Percentiles rank a stretch among this genome's conserved stretches.
Evolutionary conservation across 2,797 vertebrate species (phyloP).

Genomic region (Sebastiscus tertius): DNA sequence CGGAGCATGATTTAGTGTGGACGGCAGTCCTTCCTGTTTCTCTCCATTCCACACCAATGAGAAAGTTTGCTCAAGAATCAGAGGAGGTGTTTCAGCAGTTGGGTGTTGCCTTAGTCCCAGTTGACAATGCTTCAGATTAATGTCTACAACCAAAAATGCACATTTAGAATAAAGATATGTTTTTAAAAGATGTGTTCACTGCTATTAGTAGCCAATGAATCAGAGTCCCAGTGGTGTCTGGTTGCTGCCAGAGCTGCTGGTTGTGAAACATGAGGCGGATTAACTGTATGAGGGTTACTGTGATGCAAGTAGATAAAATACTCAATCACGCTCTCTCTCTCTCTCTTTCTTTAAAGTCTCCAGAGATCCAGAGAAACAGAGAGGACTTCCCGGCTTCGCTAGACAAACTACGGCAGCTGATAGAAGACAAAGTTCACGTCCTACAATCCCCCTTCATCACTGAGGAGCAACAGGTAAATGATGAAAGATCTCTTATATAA

Average conservation of each 20-base stretch:
- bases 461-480: slow-evolving; percentile 58
- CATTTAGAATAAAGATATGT: not conserved
- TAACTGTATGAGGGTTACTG: not conserved
- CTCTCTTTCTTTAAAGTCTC: slow-evolving; percentile 35
- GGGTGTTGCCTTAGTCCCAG: slow-evolving; percentile 11
- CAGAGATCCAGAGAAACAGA: slow-evolving; percentile 26
- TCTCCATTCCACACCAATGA: slow-evolving; percentile 33
- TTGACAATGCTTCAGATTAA: not conserved
- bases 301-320: slow-evolving; percentile 9
- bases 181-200: not conserved
- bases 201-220: not conserved
- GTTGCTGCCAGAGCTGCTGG: slow-evolving; percentile 5
- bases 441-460: slow-evolving; percentile 32
- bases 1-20: not conserved
- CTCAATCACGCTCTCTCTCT: slow-evolving; percentile 5
- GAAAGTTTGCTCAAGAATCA: not conserved
- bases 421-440: slow-evolving; percentile 57
- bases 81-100: not conserved
- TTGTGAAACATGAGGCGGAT: slow-evolving; percentile 16
- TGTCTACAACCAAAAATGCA: not conserved
- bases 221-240: not conserved
- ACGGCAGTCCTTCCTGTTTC: slow-evolving; percentile 8
- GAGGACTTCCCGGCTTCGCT: slow-evolving; percentile 45
- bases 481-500: not conserved
- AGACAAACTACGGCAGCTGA: slow-evolving; percentile 57